Evolutionary conservation across 2,888 invertebrate species (phyloP), one percentile per base, ranked within the genome.

Genomic region (Diarsia brunnea): DNA sequence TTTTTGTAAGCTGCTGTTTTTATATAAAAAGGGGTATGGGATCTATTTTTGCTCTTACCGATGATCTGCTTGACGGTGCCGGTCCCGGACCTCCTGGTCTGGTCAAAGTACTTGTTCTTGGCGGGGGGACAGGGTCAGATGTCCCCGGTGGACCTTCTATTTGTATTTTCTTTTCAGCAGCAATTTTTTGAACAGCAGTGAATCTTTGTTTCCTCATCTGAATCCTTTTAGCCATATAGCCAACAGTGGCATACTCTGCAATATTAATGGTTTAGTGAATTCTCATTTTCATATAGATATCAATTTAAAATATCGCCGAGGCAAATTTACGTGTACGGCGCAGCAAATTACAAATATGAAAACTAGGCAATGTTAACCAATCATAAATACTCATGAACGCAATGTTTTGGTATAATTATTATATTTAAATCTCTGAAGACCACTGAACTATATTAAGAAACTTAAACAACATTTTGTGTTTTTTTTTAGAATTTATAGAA

Each of bases 161-260:
- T 92, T 98, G 98, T 86, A 98, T 97, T 95, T 98, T 98, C 97
- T 98, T 98, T 95, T 98, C 98, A 92, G 98, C 98, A 89, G 98
- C 98, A 95, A 99, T 98, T 97, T 99, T 99, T 95, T 99, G 98
- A 87, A 98, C 98, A 87, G 98, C 98, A 94, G 98, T 97, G 95
- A 98, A 98, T 92, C 99, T 97, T 96, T 98, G 98, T 97, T 99
- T 99, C 93, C 99, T 97, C 98, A 99, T 98, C 95, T 99, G 99
- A 95, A 99, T 98, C 95, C 99, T 97, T 97, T 99, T 99, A 89
- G 99, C 99, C 98, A 99, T 98, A 96, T 99, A 99, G 89, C 99
- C 99, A 90, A 99, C 99, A 88, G 99, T 98, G 86, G 99, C 99
- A 96, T 99, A 99, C 97, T 99, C 99, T 99, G 97, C 87, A 96